Evolutionary conservation across 2,113 vertebrate species (phyloP).

Genomic region (Nothobranchius furzeri): DNA sequence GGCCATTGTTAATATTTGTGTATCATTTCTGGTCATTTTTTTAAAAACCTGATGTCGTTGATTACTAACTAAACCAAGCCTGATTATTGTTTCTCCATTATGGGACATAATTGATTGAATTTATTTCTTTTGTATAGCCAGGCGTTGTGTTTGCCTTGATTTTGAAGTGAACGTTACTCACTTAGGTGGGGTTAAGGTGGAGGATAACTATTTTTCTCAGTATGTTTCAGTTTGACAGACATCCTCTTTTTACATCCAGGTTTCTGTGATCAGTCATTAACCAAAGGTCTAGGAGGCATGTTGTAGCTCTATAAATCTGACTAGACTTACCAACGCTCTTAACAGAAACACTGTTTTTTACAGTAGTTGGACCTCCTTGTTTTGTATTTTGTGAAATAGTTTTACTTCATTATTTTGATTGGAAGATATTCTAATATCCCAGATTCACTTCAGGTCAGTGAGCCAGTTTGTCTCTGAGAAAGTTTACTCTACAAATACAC

Average conservation of each 20-base stretch:
- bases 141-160: constrained; percentile 26
- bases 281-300: constrained; percentile 26
- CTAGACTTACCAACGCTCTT: background rate
- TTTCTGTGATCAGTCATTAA: constrained; percentile 64
- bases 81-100: constrained; percentile 36
- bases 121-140: constrained; percentile 7
- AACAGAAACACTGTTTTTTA: background rate
- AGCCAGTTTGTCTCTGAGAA: constrained; percentile 29
- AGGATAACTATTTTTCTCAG: constrained; percentile 18
- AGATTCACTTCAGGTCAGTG: constrained; percentile 26
- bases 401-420: constrained; percentile 1
- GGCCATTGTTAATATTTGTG: constrained; percentile 53
- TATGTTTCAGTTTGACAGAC: constrained; percentile 17
- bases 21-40: constrained; percentile 37
- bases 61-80: constrained; percentile 25
- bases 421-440: constrained; percentile 9
- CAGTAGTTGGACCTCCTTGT: background rate
- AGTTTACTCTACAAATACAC: constrained; percentile 64
- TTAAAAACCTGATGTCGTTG: constrained; percentile 26
- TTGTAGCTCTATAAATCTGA: constrained; percentile 20
- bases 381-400: background rate
- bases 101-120: constrained; percentile 15
- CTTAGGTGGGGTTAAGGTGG: constrained; percentile 27
- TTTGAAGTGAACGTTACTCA: constrained; percentile 49
- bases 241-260: constrained; percentile 28